A percentile compares a stretch with the other conserved stretches of the same genome.
Conservation (phyloP, 2,888 invertebrate species). For the Conops quadrifasciatus region DNA sequence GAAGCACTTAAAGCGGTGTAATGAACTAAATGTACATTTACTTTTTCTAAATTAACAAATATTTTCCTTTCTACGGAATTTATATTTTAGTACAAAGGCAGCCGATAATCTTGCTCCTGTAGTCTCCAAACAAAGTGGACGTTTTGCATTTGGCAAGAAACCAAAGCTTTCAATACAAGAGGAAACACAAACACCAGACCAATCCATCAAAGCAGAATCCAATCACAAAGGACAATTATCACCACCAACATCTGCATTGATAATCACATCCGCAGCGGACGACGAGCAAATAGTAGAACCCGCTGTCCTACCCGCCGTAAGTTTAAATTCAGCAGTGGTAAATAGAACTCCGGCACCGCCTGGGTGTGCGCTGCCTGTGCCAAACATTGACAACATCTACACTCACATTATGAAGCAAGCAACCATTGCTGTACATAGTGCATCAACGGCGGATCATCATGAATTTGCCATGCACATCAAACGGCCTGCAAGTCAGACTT, state of each 20-base stretch:
- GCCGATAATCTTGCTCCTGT: slow-evolving; percentile 59
- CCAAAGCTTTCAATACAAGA: slow-evolving; percentile 42
- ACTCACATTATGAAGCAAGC: slow-evolving; percentile 49
- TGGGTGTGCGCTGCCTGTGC: slow-evolving; percentile 38
- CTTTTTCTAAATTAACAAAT: not conserved
- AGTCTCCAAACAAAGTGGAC: slow-evolving; percentile 58
- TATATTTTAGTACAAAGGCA: slow-evolving; percentile 52
- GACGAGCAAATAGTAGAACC: not conserved
- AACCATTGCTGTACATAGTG: slow-evolving; percentile 32
- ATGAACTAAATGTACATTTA: not conserved
- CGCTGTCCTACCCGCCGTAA: not conserved
- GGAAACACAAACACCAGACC: slow-evolving; percentile 20
- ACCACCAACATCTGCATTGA: not conserved
- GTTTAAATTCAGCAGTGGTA: slow-evolving; percentile 2
- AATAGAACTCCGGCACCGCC: slow-evolving; percentile 24
- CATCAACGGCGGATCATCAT: slow-evolving; percentile 22
- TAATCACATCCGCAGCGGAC: not conserved
- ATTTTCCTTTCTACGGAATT: not conserved
- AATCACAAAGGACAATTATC: slow-evolving; percentile 6
- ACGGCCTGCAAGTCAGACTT: slow-evolving; percentile 32
- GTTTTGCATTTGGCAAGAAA: slow-evolving; percentile 60
- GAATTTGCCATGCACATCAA: slow-evolving; percentile 31
- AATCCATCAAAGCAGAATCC: not conserved
- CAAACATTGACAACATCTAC: slow-evolving; percentile 53
- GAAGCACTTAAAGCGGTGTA: slow-evolving; percentile 62